Base-by-base conservation (phyloP, 2,797 vertebrate species). In the Emydoidea blandingii region DNA sequence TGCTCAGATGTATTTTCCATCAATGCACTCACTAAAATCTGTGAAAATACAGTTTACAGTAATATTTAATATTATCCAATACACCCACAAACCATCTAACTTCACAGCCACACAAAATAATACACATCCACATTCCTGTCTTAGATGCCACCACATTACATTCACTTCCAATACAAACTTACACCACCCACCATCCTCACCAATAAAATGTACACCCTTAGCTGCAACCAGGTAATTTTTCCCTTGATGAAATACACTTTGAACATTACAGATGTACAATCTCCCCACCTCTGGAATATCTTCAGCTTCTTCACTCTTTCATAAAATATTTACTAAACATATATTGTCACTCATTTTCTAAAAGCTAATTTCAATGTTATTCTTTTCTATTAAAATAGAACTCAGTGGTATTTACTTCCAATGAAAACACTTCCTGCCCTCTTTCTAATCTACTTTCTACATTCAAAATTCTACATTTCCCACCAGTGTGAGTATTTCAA, bases 11-110 rank as follows among this genome's bases (percentile, higher is more conserved):
- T 79, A 54, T 94, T 94, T 87, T 34, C 47, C 52, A 68, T 9
- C n/a, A 54, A 44, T 88, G 16, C 53, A 94, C 87, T 34, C 82
- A 91, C 56, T 65, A 84, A 91, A 92, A 5, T 27, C 8, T 41
- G 6, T 49, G 78, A 89, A 93, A 96, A 85, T 81, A 41, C 65
- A 95, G 95, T 87, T 85, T 74, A 54, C 21, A 54, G 54, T 25
- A 88, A 44, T 47, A 89, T 72, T 59, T 15, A 91, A 79, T 0
- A 88, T 49, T 6, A 74, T 44, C 50, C 21, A 90, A 68, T 91
- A 52, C 14, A 81, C 4, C 1, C 5, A 3, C 10, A 11, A 3
- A 14, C 11, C 5, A 62, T 44, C 37, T 53, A 41, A 18, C 31
- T 72, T 86, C 47, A 91, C 85, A 89, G 59, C 10, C 50, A 62